Base-by-base conservation (phyloP, 2,797 vertebrate species). In the Pseudochirops corinnae region DNA sequence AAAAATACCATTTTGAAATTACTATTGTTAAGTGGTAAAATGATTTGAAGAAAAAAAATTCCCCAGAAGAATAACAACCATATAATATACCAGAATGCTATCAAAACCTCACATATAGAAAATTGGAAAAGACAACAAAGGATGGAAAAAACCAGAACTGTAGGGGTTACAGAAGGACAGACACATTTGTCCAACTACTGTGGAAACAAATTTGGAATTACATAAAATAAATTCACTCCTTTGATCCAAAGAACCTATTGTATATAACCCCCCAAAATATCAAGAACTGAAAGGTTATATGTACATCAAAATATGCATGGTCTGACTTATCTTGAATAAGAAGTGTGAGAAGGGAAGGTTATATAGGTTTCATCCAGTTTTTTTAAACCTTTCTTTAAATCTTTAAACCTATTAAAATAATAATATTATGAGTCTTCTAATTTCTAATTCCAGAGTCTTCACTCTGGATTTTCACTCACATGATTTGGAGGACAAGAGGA, bases 321-420 rank as follows among this genome's bases (percentile, higher is more conserved):
- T 91, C 94, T 90, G 14, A 67, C 24, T 56, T 56, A 90, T 55
- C 82, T 92, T n/a, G 74, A 91, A 39, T 55, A n/a, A 39, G 46
- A 95, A 55, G 21, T n/a, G 14, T 26, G 62, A 94, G 13, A 91
- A 91, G 39, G 52, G 46, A 60, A 91, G 16, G 29, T 91, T 95
- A 24, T 14, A n/a, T 94, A 56, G 12, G 6, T 18, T 60, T 93
- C 90, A 94, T 50, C 5, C 14, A 33, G 3, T 33, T 62, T 62
- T 91, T 33, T 39, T 94, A 55, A 92, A 16, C n/a, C 82, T 91
- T 94, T 90, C 16, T 56, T 95, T 56, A 94, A 52, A 52, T 5
- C 50, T 52, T 52, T 52, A 52, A 52, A 5, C 82, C n/a, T 82
- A 55, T 56, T 82, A 56, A 94, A 95, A 95, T 91, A 21, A n/a